Evolutionary conservation across 2,113 vertebrate genomes (phyloP).

Genomic region (Silurus meridionalis): DNA sequence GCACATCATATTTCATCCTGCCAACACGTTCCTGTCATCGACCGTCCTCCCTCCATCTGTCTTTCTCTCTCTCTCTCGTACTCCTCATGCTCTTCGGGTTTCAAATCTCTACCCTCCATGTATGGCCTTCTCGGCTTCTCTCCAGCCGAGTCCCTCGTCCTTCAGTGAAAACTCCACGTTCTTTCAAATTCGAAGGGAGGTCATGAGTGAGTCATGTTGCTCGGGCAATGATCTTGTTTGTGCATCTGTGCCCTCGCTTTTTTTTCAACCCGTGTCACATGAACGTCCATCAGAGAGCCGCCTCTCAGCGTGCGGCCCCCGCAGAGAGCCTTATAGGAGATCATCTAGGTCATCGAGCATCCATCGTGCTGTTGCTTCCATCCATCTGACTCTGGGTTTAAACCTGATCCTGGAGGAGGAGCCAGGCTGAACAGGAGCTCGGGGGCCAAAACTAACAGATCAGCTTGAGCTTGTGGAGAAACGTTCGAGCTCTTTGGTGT

Average conservation of each 20-base stretch:
- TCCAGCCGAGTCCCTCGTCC: background rate
- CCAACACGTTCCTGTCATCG: constrained; percentile 49
- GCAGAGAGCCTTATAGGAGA: background rate
- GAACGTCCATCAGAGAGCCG: constrained; percentile 1
- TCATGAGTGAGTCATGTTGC: background rate
- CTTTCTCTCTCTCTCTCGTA: background rate
- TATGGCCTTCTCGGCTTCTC: background rate
- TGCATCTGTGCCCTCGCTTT: background rate
- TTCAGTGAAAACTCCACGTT: background rate
- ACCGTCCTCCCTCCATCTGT: constrained; percentile 56
- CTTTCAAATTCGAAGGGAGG: background rate
- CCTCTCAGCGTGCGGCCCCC: constrained; percentile 27
- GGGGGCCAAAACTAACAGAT: constrained; percentile 37
- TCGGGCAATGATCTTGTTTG: constrained; percentile 9
- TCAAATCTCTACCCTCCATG: background rate
- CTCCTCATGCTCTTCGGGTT: background rate
- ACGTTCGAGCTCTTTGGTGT: background rate
- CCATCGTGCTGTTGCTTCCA: background rate
- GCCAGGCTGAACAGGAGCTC: background rate
- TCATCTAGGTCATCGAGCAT: background rate
- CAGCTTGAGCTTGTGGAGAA: background rate
- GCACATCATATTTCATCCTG: constrained; percentile 41
- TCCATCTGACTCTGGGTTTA: background rate
- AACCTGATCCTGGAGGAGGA: background rate
- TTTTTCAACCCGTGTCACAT: background rate